These are phyloP conservation scores for Branchellion lobata DNA, from an alignment of 2,888 invertebrate genomes.

Conservation along the genomic window DNA sequence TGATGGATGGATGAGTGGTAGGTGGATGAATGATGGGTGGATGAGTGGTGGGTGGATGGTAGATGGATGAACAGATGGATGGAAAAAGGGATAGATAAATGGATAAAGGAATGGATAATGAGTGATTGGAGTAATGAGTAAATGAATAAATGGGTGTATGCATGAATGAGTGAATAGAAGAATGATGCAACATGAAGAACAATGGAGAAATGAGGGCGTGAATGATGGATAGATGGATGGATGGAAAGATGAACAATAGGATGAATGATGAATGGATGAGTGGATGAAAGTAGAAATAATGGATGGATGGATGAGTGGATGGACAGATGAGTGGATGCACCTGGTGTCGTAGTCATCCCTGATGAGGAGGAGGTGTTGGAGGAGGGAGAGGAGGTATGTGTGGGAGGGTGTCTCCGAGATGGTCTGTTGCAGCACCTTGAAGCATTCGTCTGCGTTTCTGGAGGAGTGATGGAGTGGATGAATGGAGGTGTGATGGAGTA, in stretches of 20 bases:
- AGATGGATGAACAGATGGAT: background rate
- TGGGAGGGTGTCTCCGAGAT: conserved; percentile 85
- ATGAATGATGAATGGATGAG: no score
- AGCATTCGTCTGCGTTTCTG: conserved; percentile 81
- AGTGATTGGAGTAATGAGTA: no score
- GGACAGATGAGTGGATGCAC: conserved; percentile 48
- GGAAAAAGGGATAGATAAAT: background rate
- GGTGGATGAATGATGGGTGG: background rate
- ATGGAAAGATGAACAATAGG: background rate
- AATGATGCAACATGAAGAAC: no score
- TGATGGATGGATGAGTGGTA: background rate
- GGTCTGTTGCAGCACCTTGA: conserved; percentile 82
- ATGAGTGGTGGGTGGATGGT: background rate
- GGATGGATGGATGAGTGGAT: background rate
- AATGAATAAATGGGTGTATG: no score
- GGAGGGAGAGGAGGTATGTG: conserved; percentile 87
- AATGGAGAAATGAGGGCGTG: background rate
- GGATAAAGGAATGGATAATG: no score
- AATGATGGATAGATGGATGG: background rate
- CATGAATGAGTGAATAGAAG: no score
- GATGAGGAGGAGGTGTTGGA: conserved; percentile 89
- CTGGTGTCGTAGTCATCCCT: conserved; percentile 75
- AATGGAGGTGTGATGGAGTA: background rate
- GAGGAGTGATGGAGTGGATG: background rate
- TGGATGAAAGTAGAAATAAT: background rate